Percentiles rank a stretch among this genome's conserved stretches.
phyloP scores from a whole-genome alignment of 2,113 vertebrate genomes.

The Pygathrix nemaeus region DNA sequence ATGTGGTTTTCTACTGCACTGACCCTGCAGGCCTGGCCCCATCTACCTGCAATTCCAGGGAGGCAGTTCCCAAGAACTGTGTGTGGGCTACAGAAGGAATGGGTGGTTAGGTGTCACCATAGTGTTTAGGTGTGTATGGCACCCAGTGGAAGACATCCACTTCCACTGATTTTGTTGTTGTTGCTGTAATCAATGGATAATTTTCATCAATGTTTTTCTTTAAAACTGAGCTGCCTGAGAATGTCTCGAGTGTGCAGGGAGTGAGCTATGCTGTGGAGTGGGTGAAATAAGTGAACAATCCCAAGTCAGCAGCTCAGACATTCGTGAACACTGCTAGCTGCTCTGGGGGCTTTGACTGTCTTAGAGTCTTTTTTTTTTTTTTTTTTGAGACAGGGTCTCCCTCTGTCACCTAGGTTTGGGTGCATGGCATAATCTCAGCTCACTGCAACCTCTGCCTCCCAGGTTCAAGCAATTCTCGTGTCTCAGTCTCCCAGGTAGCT shows the following conservation, averaged over 20 bases:
- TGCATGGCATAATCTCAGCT: too few species aligned
- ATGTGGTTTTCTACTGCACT: background rate
- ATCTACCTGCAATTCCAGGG: background rate
- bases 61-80: background rate
- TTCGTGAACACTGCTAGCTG: background rate
- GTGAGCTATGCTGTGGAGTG: background rate
- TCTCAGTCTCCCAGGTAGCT: too few species aligned
- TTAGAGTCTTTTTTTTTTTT: too few species aligned
- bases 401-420: too few species aligned
- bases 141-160: background rate
- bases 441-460: too few species aligned
- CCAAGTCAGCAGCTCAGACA: background rate
- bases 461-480: too few species aligned
- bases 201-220: background rate
- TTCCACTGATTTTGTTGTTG: background rate
- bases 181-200: background rate
- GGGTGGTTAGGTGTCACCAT: rapidly evolving
- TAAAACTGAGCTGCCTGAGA: background rate
- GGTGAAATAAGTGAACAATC: too few species aligned
- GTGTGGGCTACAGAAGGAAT: background rate
- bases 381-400: too few species aligned
- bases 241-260: background rate
- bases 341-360: background rate
- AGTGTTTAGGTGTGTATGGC: background rate
- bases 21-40: background rate